Base-by-base conservation (phyloP, 2,113 vertebrate genomes). In the Lophochroa leadbeateri region DNA sequence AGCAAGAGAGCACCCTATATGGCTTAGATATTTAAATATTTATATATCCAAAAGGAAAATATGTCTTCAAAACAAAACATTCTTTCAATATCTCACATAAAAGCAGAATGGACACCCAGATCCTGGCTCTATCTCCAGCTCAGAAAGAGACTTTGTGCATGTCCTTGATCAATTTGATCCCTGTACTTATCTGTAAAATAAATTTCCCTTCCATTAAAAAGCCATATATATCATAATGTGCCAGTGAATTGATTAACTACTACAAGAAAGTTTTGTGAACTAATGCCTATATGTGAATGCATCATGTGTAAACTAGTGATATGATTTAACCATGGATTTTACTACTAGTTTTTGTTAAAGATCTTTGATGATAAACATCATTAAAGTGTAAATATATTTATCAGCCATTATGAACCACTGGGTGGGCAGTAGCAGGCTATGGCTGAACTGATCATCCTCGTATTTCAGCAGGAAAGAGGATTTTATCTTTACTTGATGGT, bases 131-230 rank as follows among this genome's bases (percentile, higher is more conserved):
- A 1, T 43, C 86, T 88, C 35, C 39, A 69, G 21, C 43, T 74
- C 46, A 85, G 53, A 89, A 86, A 61, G 72, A n/a, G 52, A 81
- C 47, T 90, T 90, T n/a, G 27, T 47, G 3, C 78, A 28, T 91
- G 97, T 69, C 93, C 80, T 97, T 97, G 97, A 96, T 97, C 69
- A 82, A 79, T 81, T 69, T 49, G 71, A 68, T 7, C 11, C 39
- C 18, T 64, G 24, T 57, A 41, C 39, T 84, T 87, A 50, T 12
- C 78, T 82, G 57, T 65, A 37, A 81, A 84, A 71, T 80, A 33
- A 78, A 65, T 44, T 86, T 94, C 55, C 25, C 20, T 87, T 90
- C 23, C 10, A 27, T 74, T 86, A 53, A 81, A 74, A 46, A 88
- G 44, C 9, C 3, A 1, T 19, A 18, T 31, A 9, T 41, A 43